Percentiles rank a stretch among this genome's conserved stretches.
phyloP scores from a whole-genome alignment of 2,888 invertebrate genomes.

The Diadegma fenestrale region DNA sequence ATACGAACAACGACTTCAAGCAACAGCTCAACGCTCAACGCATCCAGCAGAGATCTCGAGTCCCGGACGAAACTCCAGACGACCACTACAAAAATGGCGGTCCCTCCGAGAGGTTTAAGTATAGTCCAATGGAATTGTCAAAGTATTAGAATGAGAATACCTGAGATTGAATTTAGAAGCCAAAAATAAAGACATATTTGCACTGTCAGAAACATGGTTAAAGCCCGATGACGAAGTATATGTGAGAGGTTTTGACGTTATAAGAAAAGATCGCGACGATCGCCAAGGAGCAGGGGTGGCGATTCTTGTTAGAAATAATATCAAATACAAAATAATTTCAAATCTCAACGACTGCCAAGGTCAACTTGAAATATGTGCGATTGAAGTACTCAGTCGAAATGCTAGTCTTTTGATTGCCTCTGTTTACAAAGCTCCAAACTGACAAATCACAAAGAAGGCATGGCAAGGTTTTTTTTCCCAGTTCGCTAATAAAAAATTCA shows the following conservation, averaged over 20 bases:
- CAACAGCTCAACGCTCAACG: background rate
- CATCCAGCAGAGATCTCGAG: background rate
- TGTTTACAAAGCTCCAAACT: no score
- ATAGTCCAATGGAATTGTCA: slow-evolving; percentile 19
- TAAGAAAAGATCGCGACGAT: background rate
- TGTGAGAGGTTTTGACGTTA: background rate
- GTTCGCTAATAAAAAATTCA: no score
- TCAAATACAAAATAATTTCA: slow-evolving; percentile 1
- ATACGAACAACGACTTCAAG: no score
- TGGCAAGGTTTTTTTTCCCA: no score
- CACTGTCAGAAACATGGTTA: background rate
- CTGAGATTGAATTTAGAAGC: slow-evolving; percentile 11
- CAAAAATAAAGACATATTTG: background rate
- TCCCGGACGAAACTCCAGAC: background rate
- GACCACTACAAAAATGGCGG: background rate
- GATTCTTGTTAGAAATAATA: background rate
- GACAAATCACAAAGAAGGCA: no score
- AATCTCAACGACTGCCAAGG: slow-evolving; percentile 11
- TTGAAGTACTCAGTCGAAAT: background rate
- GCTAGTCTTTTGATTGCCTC: background rate
- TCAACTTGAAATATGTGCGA: background rate
- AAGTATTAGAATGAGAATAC: slow-evolving; percentile 16
- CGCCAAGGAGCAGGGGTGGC: slow-evolving; percentile 9
- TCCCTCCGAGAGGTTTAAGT: background rate
- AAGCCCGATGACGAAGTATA: background rate